These are phyloP conservation scores for Anguilla japonica DNA, from an alignment of 2,113 vertebrate species.

Conservation along the genomic window DNA sequence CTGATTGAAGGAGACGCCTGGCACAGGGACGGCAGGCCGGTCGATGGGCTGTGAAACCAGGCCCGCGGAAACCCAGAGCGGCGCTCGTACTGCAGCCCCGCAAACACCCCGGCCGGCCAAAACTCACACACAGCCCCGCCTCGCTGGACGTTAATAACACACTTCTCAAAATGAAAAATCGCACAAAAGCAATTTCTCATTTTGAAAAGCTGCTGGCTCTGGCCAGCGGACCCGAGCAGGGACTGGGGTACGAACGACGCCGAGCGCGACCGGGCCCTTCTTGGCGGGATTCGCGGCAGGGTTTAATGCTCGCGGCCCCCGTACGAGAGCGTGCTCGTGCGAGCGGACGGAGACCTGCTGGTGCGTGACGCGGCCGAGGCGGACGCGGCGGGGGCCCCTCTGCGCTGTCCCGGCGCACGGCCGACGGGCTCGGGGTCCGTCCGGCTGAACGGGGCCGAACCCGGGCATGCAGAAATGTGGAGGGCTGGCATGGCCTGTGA, in stretches of 20 bases:
- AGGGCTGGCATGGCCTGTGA: no score
- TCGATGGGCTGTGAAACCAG: constrained; percentile 36
- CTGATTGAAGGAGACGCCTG: constrained; percentile 40
- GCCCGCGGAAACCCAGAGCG: constrained; percentile 24
- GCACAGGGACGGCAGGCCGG: background rate
- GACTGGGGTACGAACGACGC: background rate
- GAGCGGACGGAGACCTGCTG: background rate
- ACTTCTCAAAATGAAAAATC: constrained; percentile 15
- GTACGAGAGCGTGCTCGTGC: background rate
- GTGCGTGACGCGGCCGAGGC: no score
- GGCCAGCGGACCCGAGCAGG: constrained; percentile 7
- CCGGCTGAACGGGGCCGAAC: background rate
- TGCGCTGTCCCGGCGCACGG: constrained; percentile 17
- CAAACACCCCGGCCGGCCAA: constrained; percentile 36
- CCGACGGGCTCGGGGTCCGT: constrained; percentile 42
- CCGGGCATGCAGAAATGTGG: background rate
- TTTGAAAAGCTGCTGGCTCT: background rate
- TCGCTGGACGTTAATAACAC: constrained; percentile 32
- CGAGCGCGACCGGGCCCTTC: constrained; percentile 20
- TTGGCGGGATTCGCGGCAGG: background rate
- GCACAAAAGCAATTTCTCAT: constrained; percentile 16
- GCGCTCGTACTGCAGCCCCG: background rate
- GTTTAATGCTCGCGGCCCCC: background rate
- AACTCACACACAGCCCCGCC: constrained; percentile 42
- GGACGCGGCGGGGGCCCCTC: background rate